Evolutionary conservation across 2,888 invertebrate genomes (phyloP).

Genomic region (Dusona sp.): DNA sequence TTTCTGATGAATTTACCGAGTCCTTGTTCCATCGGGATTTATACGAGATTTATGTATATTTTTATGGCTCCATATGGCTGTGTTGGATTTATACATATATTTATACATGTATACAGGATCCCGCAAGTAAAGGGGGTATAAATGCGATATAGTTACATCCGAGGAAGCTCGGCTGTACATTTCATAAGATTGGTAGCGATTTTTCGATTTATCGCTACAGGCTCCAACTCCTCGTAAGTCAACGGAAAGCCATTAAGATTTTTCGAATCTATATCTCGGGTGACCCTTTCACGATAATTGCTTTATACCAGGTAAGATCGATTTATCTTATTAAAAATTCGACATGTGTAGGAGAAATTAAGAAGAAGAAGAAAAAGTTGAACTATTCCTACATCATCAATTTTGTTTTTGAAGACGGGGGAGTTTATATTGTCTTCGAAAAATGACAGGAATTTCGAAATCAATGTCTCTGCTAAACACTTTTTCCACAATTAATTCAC

Average conservation of each 20-base stretch:
- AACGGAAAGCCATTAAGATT: slow-evolving; percentile 51
- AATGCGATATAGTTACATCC: slow-evolving; percentile 31
- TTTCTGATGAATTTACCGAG: slow-evolving; percentile 60
- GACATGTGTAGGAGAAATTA: not conserved
- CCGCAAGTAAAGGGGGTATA: slow-evolving; percentile 3
- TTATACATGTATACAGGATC: slow-evolving; percentile 5
- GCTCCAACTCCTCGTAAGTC: slow-evolving; percentile 13
- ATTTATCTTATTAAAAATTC: slow-evolving; percentile 20
- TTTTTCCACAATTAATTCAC: not conserved
- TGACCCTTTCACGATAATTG: slow-evolving; percentile 57
- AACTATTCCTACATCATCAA: not conserved
- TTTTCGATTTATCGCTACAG: slow-evolving; percentile 42
- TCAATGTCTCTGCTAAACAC: not conserved
- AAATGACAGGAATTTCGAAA: not conserved
- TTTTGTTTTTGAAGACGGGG: not conserved
- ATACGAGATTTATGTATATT: slow-evolving; percentile 34
- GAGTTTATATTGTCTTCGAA: not conserved
- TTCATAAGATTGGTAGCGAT: slow-evolving; percentile 20
- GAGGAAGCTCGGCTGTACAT: slow-evolving; percentile 24
- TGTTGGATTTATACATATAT: not conserved
- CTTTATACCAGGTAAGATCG: slow-evolving; percentile 2
- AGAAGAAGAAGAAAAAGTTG: not conserved
- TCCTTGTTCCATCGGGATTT: slow-evolving; percentile 29
- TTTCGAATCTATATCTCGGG: slow-evolving; percentile 39
- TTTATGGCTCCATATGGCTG: slow-evolving; percentile 1